Evolutionary conservation across 2,113 vertebrate species (phyloP).

Genomic region (Condylura cristata): DNA sequence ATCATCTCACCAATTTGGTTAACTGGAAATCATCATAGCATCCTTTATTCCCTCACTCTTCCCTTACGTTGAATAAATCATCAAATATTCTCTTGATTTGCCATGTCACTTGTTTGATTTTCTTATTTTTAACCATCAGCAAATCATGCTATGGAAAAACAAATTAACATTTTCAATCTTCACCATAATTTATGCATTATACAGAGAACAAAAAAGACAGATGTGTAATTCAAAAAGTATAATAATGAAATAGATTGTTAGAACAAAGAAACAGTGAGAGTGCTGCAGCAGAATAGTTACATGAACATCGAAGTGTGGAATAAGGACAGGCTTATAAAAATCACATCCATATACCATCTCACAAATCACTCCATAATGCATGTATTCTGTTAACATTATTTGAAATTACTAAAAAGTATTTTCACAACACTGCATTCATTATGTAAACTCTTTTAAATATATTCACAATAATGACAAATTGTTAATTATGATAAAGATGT

Average conservation of each 20-base stretch:
- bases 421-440: not conserved
- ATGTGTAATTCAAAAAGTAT: not conserved
- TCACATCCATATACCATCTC: not conserved
- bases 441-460: not conserved
- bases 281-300: not conserved
- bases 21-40: not conserved
- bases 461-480: not conserved
- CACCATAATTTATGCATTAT: not conserved
- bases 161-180: not conserved
- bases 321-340: not conserved
- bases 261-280: not conserved
- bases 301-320: not conserved
- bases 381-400: not conserved
- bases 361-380: not conserved
- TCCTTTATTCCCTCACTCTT: not conserved
- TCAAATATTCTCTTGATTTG: not conserved
- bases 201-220: constrained; percentile 23
- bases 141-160: constrained; percentile 2
- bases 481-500: not conserved
- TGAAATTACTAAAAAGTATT: not conserved
- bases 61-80: not conserved
- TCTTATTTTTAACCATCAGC: not conserved
- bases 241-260: not conserved
- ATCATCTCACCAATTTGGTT: not conserved
- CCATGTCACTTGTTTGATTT: not conserved